Evolutionary conservation across 2,797 vertebrate species (phyloP), one percentile per base, ranked within the genome.

Genomic region (Hydrocynus forskahlii): DNA sequence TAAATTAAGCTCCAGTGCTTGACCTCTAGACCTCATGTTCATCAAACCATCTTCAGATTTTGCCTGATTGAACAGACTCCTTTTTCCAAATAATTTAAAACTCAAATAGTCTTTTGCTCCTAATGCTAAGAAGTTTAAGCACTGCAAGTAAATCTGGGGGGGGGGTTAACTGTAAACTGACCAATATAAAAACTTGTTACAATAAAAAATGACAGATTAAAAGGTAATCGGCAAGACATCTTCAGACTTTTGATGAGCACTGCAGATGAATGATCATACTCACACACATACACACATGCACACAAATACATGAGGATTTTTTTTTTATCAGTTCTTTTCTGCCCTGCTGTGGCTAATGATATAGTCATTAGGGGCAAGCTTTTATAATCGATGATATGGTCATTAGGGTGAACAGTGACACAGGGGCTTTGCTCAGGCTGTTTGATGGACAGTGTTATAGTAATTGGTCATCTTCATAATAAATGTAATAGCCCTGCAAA

Each of bases 361-460:
- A 45, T 2, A 9, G 38, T 43, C 64, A 67, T 67, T 67, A 67
- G 19, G 87, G 85, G 64, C 84, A 82, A 88, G 81, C 86, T 81
- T 88, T 85, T 83, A n/a, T 76, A 86, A 91, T 91, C 88, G 80
- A 91, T 89, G 84, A 75, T 67, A 82, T 29, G 67, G 87, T 87
- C 59, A 66, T 90, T 74, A 67, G 75, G 43, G 78, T 57, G 81
- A 83, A 74, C 75, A 40, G 17, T 60, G 8, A 52, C 68, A 48
- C 17, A 35, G 74, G 74, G 76, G 45, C 66, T 81, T 83, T 81
- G 66, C 78, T 84, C 38, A 48, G 13, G 38, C 40, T 71, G 67
- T 81, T 79, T 88, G 86, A 90, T 69, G 88, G 89, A 90, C 90
- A 89, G 85, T 70, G 50, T 76, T 78, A 67, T 77, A 59, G 80